Conservation (phyloP, 2,113 vertebrate genomes). For the Solea solea region DNA sequence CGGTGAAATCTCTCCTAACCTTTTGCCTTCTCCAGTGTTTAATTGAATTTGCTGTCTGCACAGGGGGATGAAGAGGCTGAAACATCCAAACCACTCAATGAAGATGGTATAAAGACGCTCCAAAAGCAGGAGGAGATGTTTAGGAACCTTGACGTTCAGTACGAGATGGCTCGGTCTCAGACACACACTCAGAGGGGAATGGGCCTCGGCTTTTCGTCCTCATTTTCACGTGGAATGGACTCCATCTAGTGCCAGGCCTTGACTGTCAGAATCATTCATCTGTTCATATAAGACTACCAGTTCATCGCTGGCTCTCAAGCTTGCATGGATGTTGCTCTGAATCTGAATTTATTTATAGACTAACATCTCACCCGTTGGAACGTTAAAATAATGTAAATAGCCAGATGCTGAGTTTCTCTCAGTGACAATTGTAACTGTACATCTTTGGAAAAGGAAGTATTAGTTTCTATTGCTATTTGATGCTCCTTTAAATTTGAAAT, state of each 20-base stretch:
- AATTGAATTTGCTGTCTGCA: neutral
- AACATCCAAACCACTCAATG: constrained; percentile 84
- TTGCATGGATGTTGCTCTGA: constrained; percentile 97
- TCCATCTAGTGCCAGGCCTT: constrained; percentile 82
- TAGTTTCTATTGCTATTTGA: constrained; percentile 43
- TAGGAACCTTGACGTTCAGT: constrained; percentile 95
- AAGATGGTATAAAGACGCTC: constrained; percentile 93
- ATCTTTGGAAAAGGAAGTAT: constrained; percentile 65
- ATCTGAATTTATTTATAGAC: constrained; percentile 92
- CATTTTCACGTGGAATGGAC: constrained; percentile 97
- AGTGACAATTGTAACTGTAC: constrained; percentile 85
- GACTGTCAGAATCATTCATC: constrained; percentile 52
- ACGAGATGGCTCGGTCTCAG: constrained; percentile 97
- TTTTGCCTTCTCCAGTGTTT: neutral
- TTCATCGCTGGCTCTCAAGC: constrained; percentile 90
- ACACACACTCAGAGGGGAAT: constrained; percentile 98
- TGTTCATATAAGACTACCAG: constrained; percentile 83
- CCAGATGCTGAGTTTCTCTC: constrained; percentile 88
- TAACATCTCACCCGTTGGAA: constrained; percentile 69
- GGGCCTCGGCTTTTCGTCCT: constrained; percentile 97
- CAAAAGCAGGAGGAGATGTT: constrained; percentile 99
- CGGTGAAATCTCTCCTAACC: neutral
- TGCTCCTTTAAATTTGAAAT: constrained; percentile 52
- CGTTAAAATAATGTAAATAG: constrained; percentile 91
- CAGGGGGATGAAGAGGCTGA: constrained; percentile 91